A percentile compares a stretch with the other conserved stretches of the same genome.
phyloP scores from a whole-genome alignment of 2,888 invertebrate genomes.

The Cerceris rybyensis region DNA sequence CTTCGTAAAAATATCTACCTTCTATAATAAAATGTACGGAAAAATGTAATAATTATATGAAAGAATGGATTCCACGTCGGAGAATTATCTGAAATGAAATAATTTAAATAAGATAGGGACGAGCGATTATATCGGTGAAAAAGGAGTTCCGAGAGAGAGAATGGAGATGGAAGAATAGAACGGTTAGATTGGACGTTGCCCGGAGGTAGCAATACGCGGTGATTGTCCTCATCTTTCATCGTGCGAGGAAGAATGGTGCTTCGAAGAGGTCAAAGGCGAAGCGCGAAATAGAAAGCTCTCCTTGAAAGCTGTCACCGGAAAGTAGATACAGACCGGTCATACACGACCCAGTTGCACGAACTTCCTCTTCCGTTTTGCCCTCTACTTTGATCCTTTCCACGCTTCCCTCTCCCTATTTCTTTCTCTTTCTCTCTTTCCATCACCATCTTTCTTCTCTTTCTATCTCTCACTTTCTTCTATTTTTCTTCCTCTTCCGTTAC shows the following conservation, averaged over 20 bases:
- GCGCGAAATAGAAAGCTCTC: slow-evolving; percentile 58
- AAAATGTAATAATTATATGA: too few relatives aligned
- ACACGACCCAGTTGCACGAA: slow-evolving; percentile 44
- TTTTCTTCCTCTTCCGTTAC: background rate
- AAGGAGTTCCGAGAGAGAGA: slow-evolving; percentile 8
- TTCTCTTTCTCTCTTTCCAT: background rate
- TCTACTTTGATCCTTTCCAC: slow-evolving; percentile 8
- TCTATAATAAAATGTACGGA: too few relatives aligned
- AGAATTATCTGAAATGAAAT: too few relatives aligned
- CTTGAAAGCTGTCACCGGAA: slow-evolving; percentile 64
- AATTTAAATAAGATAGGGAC: background rate
- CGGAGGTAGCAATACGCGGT: slow-evolving; percentile 54
- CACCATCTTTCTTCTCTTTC: slow-evolving; percentile 5
- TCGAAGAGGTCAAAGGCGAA: slow-evolving; percentile 46
- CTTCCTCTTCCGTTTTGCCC: slow-evolving; percentile 41
- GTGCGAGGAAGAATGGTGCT: slow-evolving; percentile 24
- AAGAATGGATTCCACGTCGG: too few relatives aligned
- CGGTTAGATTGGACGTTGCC: slow-evolving; percentile 38
- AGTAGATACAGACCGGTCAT: slow-evolving; percentile 60
- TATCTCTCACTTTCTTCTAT: background rate
- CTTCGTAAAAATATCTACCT: too few relatives aligned
- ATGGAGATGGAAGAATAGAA: slow-evolving; percentile 18
- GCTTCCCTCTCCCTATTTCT: background rate
- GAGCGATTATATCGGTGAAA: slow-evolving; percentile 4
- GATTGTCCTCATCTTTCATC: slow-evolving; percentile 70